Conservation (phyloP, 1,140 invertebrate species). For the Sminthurides bifidus region DNA sequence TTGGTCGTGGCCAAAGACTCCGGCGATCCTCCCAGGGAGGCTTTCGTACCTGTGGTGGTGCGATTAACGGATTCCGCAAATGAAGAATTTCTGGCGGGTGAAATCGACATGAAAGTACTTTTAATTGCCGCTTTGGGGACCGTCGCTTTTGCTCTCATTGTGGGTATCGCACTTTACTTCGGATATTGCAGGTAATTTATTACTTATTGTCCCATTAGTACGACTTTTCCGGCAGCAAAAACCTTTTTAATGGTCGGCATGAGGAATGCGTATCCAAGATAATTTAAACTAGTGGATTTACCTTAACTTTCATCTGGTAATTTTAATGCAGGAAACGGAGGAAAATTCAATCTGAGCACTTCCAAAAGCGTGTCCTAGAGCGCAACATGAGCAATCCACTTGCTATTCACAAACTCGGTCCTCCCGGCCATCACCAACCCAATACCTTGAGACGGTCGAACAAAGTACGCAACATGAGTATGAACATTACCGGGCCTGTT, state of each 20-base stretch:
- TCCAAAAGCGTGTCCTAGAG: constrained; percentile 30
- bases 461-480: constrained; percentile 28
- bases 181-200: constrained; percentile 27
- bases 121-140: constrained; percentile 23
- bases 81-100: constrained; percentile 17
- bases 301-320: not conserved
- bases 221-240: no score
- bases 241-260: no score
- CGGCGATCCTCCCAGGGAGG: constrained; percentile 25
- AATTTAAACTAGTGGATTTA: no score
- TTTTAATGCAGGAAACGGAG: constrained; percentile 23
- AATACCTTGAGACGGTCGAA: constrained; percentile 26
- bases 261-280: no score
- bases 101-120: constrained; percentile 29
- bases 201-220: no score
- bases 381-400: constrained; percentile 31
- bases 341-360: constrained; percentile 31
- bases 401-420: constrained; percentile 27
- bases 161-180: constrained; percentile 29
- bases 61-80: constrained; percentile 21
- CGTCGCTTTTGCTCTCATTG: constrained; percentile 19
- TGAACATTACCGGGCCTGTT: constrained; percentile 30
- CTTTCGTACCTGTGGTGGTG: constrained; percentile 30
- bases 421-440: constrained; percentile 1
- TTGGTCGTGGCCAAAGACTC: constrained; percentile 31